These are phyloP conservation scores for Chironomus tentans DNA, from an alignment of 2,888 invertebrate species.

Conservation along the genomic window DNA sequence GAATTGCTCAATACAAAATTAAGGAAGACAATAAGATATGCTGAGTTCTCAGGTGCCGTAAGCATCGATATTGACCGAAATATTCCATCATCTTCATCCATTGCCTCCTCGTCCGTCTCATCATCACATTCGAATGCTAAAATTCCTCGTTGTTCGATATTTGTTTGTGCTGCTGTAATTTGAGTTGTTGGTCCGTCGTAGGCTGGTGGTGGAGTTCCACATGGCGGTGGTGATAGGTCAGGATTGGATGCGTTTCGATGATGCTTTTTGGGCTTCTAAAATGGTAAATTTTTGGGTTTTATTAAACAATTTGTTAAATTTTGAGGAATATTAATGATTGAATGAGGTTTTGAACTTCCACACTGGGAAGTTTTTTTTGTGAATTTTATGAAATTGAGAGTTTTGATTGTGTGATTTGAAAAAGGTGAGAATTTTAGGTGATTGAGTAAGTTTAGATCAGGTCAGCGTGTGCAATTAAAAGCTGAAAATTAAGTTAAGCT, in stretches of 20 bases:
- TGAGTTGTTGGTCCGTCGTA: slow-evolving; percentile 45
- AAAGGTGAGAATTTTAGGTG: too few species aligned
- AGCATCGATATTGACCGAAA: slow-evolving; percentile 77
- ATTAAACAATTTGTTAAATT: too few species aligned
- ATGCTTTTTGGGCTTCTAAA: slow-evolving; percentile 13
- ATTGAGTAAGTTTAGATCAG: too few species aligned
- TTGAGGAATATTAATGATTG: too few species aligned
- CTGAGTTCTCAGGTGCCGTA: slow-evolving; percentile 64
- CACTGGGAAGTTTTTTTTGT: too few species aligned
- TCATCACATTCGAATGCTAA: slow-evolving; percentile 96
- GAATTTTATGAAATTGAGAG: too few species aligned
- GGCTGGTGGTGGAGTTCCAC: slow-evolving; percentile 80
- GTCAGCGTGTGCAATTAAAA: too few species aligned
- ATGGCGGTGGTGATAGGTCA: slow-evolving; percentile 53
- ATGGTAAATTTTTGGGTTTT: background rate
- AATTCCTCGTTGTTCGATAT: slow-evolving; percentile 59
- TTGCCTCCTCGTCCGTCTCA: slow-evolving; percentile 75
- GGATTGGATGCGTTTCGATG: slow-evolving; percentile 4
- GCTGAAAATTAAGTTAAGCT: too few species aligned
- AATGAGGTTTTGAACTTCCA: too few species aligned
- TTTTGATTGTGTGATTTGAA: too few species aligned
- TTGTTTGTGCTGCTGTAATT: slow-evolving; percentile 38
- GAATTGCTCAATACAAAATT: slow-evolving; percentile 81
- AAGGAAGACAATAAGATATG: slow-evolving; percentile 88
- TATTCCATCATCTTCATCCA: slow-evolving; percentile 70